These are phyloP conservation scores for Pogonophryne albipinna DNA, from an alignment of 2,797 vertebrate genomes.

Conservation along the genomic window DNA sequence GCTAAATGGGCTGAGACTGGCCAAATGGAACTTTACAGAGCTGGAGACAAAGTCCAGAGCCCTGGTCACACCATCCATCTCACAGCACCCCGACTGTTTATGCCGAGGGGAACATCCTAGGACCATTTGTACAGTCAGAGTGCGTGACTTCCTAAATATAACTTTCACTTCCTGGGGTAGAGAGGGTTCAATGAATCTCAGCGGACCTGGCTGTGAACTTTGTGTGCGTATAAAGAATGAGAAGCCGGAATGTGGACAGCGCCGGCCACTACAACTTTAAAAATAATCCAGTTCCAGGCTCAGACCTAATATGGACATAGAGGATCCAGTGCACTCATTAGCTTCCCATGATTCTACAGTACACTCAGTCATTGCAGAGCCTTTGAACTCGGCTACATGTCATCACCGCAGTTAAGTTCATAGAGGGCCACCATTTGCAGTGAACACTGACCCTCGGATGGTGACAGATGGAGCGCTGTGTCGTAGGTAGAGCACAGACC, in stretches of 20 bases:
- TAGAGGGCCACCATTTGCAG: neutral
- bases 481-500: slow-evolving; percentile 7
- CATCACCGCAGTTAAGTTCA: slow-evolving; percentile 28
- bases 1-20: slow-evolving; percentile 67
- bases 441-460: slow-evolving; percentile 3
- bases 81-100: slow-evolving; percentile 64
- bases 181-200: slow-evolving; percentile 59
- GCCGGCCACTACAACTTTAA: slow-evolving; percentile 3
- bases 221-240: neutral
- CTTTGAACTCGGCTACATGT: neutral
- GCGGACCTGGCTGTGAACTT: slow-evolving; percentile 32
- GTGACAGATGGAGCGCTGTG: slow-evolving; percentile 14
- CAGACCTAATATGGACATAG: slow-evolving; percentile 34
- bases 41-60: slow-evolving; percentile 77
- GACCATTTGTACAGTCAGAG: slow-evolving; percentile 63
- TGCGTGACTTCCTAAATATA: slow-evolving; percentile 69
- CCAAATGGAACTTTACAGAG: slow-evolving; percentile 58
- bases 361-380: slow-evolving; percentile 4
- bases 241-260: slow-evolving; percentile 24
- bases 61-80: slow-evolving; percentile 50
- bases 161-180: slow-evolving; percentile 62
- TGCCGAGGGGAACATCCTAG: slow-evolving; percentile 64
- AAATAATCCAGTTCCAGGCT: slow-evolving; percentile 20
- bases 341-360: slow-evolving; percentile 20
- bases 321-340: slow-evolving; percentile 11